phyloP scores from a whole-genome alignment of 2,888 invertebrate species.

The Tineola bisselliella region DNA sequence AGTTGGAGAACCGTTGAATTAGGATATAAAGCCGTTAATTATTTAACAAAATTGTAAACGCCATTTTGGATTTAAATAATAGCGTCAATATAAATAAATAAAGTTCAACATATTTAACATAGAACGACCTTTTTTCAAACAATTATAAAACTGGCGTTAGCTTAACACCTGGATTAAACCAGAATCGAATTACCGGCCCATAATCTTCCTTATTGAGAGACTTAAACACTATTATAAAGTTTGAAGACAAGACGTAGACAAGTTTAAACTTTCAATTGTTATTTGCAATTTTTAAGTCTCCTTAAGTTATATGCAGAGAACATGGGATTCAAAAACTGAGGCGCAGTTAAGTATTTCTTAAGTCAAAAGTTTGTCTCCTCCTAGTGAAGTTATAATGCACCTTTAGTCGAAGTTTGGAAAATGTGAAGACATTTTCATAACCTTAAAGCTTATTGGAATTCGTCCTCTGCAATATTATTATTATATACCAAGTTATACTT shows the following conservation, averaged over 20 bases:
- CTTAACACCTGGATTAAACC: no score
- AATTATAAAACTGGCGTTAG: no score
- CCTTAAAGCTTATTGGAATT: constrained; percentile 12
- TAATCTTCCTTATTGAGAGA: no score
- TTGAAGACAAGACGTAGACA: not conserved
- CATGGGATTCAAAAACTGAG: constrained; percentile 11
- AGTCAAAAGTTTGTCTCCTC: constrained; percentile 8
- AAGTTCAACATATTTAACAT: no score
- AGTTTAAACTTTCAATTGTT: constrained; percentile 3
- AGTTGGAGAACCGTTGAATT: not conserved
- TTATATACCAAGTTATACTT: not conserved
- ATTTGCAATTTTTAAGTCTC: constrained; percentile 5
- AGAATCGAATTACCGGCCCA: no score
- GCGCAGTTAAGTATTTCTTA: constrained; percentile 13
- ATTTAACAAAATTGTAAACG: not conserved
- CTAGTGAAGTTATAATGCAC: constrained; percentile 12
- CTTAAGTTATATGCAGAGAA: constrained; percentile 2
- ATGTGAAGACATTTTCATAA: constrained; percentile 11
- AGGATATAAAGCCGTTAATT: not conserved
- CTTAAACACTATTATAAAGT: not conserved
- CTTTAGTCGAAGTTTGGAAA: constrained; percentile 11
- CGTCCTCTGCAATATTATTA: not conserved
- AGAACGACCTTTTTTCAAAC: no score
- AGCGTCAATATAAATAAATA: no score
- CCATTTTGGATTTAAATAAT: not conserved